Conservation (phyloP, 2,888 invertebrate species). For the Lamellibrachia columna region DNA sequence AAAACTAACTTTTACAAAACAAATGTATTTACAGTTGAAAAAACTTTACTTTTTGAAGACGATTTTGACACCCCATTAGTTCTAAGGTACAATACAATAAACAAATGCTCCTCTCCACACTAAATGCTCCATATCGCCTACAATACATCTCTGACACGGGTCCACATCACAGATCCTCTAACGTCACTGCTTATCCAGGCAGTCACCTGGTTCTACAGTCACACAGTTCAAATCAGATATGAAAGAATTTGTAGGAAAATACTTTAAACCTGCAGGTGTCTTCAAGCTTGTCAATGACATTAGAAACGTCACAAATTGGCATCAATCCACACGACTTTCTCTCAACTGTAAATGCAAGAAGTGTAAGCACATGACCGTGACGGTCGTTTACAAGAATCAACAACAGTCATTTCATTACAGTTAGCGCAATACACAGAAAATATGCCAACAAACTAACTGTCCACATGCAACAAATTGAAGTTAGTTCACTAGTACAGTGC, state of each 20-base stretch:
- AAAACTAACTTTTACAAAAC: background rate
- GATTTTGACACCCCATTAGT: background rate
- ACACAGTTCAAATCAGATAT: background rate
- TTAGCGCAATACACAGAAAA: background rate
- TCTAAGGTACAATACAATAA: slow-evolving; percentile 8
- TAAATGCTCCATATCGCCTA: background rate
- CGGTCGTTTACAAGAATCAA: background rate
- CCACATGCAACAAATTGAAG: background rate
- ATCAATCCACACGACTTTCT: background rate
- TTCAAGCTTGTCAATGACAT: background rate
- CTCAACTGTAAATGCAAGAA: background rate
- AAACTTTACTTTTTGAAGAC: background rate
- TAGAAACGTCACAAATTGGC: slow-evolving; percentile 8
- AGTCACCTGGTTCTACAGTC: background rate
- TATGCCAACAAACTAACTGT: background rate
- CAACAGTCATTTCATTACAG: background rate
- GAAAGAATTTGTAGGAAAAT: slow-evolving; percentile 16
- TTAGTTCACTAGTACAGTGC: background rate
- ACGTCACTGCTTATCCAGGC: background rate
- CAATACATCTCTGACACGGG: background rate
- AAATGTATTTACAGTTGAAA: background rate
- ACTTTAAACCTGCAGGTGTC: slow-evolving; percentile 9
- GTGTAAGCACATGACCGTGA: background rate
- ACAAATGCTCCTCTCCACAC: background rate
- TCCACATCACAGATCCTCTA: background rate